These are phyloP conservation scores for Solea solea DNA, from an alignment of 2,113 vertebrate species.

Conservation along the genomic window DNA sequence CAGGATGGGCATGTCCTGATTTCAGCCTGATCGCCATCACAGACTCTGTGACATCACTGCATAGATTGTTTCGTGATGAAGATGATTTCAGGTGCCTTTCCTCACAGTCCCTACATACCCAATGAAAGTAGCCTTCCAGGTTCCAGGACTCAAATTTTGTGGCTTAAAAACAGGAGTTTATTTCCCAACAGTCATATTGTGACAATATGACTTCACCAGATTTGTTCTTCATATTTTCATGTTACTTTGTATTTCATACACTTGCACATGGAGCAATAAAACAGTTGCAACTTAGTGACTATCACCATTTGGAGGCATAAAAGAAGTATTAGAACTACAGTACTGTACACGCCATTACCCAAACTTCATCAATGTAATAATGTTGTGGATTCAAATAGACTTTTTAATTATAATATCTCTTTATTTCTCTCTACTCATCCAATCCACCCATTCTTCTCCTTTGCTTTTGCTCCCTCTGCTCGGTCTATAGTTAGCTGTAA, in stretches of 20 bases:
- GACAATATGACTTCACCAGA: neutral
- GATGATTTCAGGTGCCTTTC: too few relatives aligned
- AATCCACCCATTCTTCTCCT: neutral
- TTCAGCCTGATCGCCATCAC: too few relatives aligned
- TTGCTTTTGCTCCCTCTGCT: slow-evolving; percentile 38
- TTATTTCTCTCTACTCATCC: neutral
- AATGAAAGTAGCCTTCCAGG: too few relatives aligned
- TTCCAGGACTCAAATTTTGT: too few relatives aligned
- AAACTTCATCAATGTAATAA: slow-evolving; percentile 53
- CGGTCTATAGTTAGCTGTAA: slow-evolving; percentile 75
- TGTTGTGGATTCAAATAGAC: slow-evolving; percentile 66
- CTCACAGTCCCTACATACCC: too few relatives aligned
- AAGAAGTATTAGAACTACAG: slow-evolving; percentile 11
- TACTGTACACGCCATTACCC: slow-evolving; percentile 35
- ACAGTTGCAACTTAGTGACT: neutral
- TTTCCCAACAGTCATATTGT: too few relatives aligned
- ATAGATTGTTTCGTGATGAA: too few relatives aligned
- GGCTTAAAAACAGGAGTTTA: too few relatives aligned
- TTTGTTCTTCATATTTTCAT: neutral
- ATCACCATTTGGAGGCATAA: slow-evolving; percentile 1
- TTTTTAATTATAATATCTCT: slow-evolving; percentile 74
- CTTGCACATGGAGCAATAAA: neutral
- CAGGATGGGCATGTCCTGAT: too few relatives aligned
- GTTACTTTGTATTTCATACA: neutral
- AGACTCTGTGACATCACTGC: too few relatives aligned